phyloP scores from a whole-genome alignment of 2,113 vertebrate genomes.

The Enhydra lutris region DNA sequence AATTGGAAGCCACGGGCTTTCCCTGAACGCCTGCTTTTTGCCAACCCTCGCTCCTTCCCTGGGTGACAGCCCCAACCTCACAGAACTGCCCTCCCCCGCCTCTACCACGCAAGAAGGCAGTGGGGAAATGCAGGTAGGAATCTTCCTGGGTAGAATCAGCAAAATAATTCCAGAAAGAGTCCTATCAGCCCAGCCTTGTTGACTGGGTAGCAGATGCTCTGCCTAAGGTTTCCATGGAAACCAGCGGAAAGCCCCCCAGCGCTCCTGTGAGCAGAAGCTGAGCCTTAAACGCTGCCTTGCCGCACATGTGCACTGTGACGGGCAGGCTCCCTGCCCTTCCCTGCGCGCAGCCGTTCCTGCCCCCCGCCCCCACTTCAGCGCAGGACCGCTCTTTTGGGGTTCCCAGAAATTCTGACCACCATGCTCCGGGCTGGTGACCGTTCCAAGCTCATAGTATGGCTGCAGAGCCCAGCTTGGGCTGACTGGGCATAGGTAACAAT shows the following conservation, averaged over 20 bases:
- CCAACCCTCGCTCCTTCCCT: neutral
- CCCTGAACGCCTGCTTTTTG: neutral
- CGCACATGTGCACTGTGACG: neutral
- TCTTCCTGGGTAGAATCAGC: neutral
- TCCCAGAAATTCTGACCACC: neutral
- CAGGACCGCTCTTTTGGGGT: neutral
- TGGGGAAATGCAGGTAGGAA: neutral
- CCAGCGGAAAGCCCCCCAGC: slow-evolving; percentile 31
- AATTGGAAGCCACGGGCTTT: neutral
- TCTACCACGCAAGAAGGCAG: neutral
- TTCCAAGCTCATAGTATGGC: accelerated
- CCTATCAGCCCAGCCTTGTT: slow-evolving; percentile 50
- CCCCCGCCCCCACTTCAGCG: neutral
- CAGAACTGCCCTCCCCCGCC: neutral
- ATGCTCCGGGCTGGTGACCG: neutral
- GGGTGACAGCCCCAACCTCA: neutral
- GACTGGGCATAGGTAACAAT: neutral
- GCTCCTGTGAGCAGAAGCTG: slow-evolving; percentile 52
- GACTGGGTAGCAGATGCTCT: slow-evolving; percentile 66
- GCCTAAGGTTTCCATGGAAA: slow-evolving; percentile 81
- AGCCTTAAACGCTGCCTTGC: neutral
- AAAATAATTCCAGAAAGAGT: slow-evolving; percentile 1
- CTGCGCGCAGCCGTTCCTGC: accelerated
- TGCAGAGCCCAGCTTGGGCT: neutral
- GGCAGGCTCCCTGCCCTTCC: neutral